Evolutionary conservation across 1,140 invertebrate species (phyloP).

Genomic region (Yoshiicerus persimilis): DNA sequence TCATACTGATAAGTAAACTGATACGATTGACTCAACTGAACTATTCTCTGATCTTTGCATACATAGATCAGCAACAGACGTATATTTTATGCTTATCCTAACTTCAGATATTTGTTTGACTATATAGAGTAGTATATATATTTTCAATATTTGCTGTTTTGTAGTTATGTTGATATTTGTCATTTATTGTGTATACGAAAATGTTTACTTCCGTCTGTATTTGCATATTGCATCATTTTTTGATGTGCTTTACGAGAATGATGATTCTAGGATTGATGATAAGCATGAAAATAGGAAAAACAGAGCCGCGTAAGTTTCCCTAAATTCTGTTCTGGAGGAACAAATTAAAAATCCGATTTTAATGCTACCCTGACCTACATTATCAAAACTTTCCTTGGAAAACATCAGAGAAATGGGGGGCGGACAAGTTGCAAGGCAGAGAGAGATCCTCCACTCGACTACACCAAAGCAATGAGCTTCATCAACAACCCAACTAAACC

Average conservation of each 20-base stretch:
- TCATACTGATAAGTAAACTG: not conserved
- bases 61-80: not conserved
- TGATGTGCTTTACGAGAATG: too few species aligned
- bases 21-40: not conserved
- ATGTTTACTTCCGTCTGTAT: too few species aligned
- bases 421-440: conserved; percentile 27
- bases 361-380: conserved; percentile 48
- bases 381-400: conserved; percentile 44
- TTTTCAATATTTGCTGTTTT: too few species aligned
- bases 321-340: not conserved
- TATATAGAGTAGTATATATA: too few species aligned
- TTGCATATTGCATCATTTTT: too few species aligned
- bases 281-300: not conserved
- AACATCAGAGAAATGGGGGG: conserved; percentile 42
- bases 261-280: too few species aligned
- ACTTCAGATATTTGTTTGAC: too few species aligned
- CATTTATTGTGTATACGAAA: too few species aligned
- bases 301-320: not conserved
- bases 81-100: too few species aligned
- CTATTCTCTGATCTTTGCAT: not conserved
- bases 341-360: conserved; percentile 47
- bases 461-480: not conserved
- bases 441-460: not conserved
- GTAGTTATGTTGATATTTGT: too few species aligned
- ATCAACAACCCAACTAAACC: not conserved